Percentiles rank a stretch among this genome's conserved stretches.
These are phyloP conservation scores for Synergus itoensis DNA, from an alignment of 2,888 invertebrate species.

Conservation along the genomic window DNA sequence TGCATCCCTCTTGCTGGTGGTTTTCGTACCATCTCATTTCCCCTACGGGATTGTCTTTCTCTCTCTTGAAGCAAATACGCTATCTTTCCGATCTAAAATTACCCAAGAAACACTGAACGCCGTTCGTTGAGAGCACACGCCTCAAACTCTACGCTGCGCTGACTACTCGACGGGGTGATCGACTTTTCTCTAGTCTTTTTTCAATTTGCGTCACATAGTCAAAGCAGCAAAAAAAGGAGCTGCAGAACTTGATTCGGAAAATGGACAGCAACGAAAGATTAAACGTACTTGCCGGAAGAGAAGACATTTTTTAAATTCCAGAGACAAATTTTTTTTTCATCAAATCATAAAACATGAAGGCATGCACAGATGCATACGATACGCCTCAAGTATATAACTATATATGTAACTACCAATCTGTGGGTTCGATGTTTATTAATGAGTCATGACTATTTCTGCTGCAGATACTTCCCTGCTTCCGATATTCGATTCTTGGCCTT, in stretches of 20 bases:
- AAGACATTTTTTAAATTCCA: neutral
- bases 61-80: constrained; percentile 63
- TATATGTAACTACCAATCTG: constrained; percentile 14
- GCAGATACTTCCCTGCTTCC: neutral
- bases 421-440: constrained; percentile 43
- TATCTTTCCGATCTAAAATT: constrained; percentile 77
- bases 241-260: neutral
- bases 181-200: constrained; percentile 56
- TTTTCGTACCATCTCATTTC: constrained; percentile 39
- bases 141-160: constrained; percentile 44
- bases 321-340: constrained; percentile 35
- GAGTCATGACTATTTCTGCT: constrained; percentile 56
- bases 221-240: neutral
- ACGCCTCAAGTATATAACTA: constrained; percentile 1
- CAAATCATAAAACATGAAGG: neutral
- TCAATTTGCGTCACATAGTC: neutral
- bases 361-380: too few species aligned
- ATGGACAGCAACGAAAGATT: neutral
- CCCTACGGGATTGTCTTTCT: constrained; percentile 51
- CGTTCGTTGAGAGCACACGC: constrained; percentile 46
- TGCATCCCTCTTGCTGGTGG: constrained; percentile 47
- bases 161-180: constrained; percentile 51
- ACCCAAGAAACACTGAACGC: constrained; percentile 70
- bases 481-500: constrained; percentile 1
- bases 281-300: constrained; percentile 26